Base-by-base conservation (phyloP, 2,888 invertebrate species). In the Agrotis segetum region DNA sequence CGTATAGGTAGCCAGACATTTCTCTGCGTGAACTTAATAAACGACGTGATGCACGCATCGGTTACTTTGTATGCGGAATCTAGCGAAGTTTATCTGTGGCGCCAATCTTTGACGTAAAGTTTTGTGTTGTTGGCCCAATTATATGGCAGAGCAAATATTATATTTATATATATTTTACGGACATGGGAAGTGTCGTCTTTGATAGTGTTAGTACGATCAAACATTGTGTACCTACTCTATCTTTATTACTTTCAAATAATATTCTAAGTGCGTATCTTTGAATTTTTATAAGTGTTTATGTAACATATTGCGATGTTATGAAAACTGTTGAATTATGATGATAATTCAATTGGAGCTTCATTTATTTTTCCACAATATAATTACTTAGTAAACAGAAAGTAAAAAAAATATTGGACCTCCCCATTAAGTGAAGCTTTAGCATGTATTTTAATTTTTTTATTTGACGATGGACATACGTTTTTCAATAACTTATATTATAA, bases 141-240 rank as follows among this genome's bases (percentile, higher is more conserved):
- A 55, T 63, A 66, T 58, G 47, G 21, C 58, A 62, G n/a, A 66
- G 82, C 80, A 79, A 86, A 83, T 82, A 72, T 66, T 53, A 46
- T 61, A 40, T 34, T 7, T 34, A 0, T 34, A 34, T 34, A 5
- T 56, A 71, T 78, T 81, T 80, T 75, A 59, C 59, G 67, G 67
- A 74, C 63, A 78, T 86, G 79, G 85, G 86, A 88, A 85, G 82
- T 85, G 73, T 82, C 78, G 77, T 71, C 21, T 52, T 47, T 9
- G 60, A 68, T 74, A 63, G 49, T 50, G 49, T 49, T 24, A 56
- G 62, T 70, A n/a, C 60, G 44, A 60, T 53, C 52, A 67, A 67
- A 67, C 34, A 61, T 59, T 9, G 29, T 50, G 24, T 21, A n/a
- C 34, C 9, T n/a, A n/a, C n/a, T n/a, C 9, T 56, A 47, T 58